Evolutionary conservation across 2,113 vertebrate species (phyloP).

Genomic region (Egretta garzetta): DNA sequence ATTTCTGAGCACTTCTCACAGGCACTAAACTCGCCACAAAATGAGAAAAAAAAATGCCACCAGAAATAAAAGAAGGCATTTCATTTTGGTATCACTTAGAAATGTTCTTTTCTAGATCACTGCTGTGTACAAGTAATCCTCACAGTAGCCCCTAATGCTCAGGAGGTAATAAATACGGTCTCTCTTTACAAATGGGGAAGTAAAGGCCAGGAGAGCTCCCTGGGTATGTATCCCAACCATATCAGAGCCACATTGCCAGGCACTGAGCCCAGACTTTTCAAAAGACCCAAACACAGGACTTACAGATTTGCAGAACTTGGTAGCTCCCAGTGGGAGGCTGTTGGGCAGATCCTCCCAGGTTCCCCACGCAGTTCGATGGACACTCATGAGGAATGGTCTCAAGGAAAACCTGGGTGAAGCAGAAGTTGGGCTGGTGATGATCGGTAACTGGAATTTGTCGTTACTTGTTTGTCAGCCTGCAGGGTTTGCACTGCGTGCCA

Average conservation of each 20-base stretch:
- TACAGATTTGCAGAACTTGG: neutral
- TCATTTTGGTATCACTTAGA: neutral
- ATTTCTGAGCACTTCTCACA: neutral
- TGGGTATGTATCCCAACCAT: fast-evolving
- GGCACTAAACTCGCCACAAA: neutral
- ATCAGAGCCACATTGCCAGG: neutral
- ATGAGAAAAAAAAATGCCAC: neutral
- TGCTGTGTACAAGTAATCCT: neutral
- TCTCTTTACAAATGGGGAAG: neutral
- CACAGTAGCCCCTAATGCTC: neutral
- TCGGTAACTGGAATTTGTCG: neutral
- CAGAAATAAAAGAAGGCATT: neutral
- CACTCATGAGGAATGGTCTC: fast-evolving
- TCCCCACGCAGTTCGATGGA: fast-evolving
- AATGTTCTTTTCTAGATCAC: neutral
- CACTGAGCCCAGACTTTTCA: neutral
- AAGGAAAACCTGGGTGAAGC: neutral
- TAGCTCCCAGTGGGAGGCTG: neutral
- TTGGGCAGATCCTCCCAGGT: neutral
- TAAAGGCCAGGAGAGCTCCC: neutral
- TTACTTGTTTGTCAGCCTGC: fast-evolving
- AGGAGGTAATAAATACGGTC: neutral
- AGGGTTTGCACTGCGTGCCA: neutral
- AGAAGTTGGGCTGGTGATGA: neutral
- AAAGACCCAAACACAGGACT: neutral